A percentile compares a stretch with the other conserved stretches of the same genome.
phyloP scores from a whole-genome alignment of 1,140 invertebrate species.

The Dreissena rostriformis region DNA sequence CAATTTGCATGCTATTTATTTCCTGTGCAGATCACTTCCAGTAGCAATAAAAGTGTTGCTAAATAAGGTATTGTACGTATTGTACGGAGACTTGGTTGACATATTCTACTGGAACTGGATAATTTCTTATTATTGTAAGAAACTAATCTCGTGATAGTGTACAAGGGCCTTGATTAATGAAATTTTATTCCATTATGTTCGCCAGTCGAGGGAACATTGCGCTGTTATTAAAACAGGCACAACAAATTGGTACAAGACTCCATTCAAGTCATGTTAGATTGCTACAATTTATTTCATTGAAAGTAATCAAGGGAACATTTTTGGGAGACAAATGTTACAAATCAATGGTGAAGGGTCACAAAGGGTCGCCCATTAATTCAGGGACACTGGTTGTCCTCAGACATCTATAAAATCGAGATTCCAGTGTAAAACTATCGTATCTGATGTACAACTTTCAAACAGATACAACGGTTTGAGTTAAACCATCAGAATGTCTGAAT shows the following conservation, averaged over 20 bases:
- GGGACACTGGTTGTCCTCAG: conserved; percentile 14
- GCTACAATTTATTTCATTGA: conserved; percentile 50
- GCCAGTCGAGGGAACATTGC: conserved; percentile 33
- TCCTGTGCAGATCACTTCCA: conserved; percentile 17
- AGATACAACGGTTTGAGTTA: not conserved
- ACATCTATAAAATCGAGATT: conserved; percentile 28
- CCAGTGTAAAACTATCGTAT: not conserved
- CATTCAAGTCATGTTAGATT: conserved; percentile 34
- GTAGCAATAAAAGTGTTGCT: conserved; percentile 5
- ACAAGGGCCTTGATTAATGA: conserved; percentile 50
- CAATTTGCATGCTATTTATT: conserved; percentile 38
- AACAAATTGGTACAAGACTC: conserved; percentile 53
- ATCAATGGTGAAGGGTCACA: conserved; percentile 15
- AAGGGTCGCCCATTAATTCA: conserved; percentile 38
- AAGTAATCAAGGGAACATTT: conserved; percentile 42
- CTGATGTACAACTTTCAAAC: not conserved
- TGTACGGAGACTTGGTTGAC: not conserved
- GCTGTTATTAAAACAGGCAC: conserved; percentile 46
- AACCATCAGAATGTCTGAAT: not conserved
- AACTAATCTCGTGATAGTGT: conserved; percentile 36
- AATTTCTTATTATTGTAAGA: conserved; percentile 46
- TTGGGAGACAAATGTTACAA: conserved; percentile 15
- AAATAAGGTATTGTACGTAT: not conserved
- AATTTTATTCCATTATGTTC: conserved; percentile 47
- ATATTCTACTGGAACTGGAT: conserved; percentile 5